A percentile compares a stretch with the other conserved stretches of the same genome.
These are phyloP conservation scores for Artibeus jamaicensis DNA, from an alignment of 2,797 vertebrate species.

Conservation along the genomic window DNA sequence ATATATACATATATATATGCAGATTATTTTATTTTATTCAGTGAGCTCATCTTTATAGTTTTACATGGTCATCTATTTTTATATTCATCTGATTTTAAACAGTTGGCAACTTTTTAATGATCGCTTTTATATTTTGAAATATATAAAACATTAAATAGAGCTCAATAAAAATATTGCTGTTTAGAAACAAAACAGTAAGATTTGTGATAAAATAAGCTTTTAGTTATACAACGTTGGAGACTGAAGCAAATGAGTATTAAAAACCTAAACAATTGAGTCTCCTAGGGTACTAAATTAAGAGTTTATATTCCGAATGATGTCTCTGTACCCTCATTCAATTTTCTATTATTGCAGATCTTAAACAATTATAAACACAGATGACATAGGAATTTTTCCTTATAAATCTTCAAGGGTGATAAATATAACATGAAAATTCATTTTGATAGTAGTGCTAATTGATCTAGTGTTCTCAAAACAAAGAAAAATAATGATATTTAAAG, in stretches of 20 bases:
- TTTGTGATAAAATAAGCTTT: slow-evolving; percentile 58
- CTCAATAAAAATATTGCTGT: slow-evolving; percentile 57
- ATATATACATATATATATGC: background rate
- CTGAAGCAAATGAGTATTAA: slow-evolving; percentile 68
- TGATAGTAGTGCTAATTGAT: slow-evolving; percentile 54
- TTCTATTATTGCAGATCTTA: slow-evolving; percentile 68
- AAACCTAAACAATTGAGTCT: slow-evolving; percentile 58
- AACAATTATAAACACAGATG: slow-evolving; percentile 71
- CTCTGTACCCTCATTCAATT: slow-evolving; percentile 63
- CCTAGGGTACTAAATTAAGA: slow-evolving; percentile 67
- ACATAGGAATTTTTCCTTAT: slow-evolving; percentile 38
- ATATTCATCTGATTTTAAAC: background rate
- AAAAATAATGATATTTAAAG: slow-evolving; percentile 52
- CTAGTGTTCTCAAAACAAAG: slow-evolving; percentile 61
- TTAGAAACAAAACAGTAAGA: slow-evolving; percentile 44
- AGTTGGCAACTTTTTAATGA: slow-evolving; percentile 32
- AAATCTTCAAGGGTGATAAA: slow-evolving; percentile 50
- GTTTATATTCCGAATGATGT: slow-evolving; percentile 68
- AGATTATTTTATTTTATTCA: background rate
- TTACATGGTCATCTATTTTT: slow-evolving; percentile 14
- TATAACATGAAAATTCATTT: slow-evolving; percentile 59
- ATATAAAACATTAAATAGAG: slow-evolving; percentile 42
- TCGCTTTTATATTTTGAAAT: slow-evolving; percentile 58
- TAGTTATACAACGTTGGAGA: slow-evolving; percentile 53
- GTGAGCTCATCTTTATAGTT: slow-evolving; percentile 38